Conservation (phyloP, 2,888 invertebrate species). For the Napeogenes sylphis region DNA sequence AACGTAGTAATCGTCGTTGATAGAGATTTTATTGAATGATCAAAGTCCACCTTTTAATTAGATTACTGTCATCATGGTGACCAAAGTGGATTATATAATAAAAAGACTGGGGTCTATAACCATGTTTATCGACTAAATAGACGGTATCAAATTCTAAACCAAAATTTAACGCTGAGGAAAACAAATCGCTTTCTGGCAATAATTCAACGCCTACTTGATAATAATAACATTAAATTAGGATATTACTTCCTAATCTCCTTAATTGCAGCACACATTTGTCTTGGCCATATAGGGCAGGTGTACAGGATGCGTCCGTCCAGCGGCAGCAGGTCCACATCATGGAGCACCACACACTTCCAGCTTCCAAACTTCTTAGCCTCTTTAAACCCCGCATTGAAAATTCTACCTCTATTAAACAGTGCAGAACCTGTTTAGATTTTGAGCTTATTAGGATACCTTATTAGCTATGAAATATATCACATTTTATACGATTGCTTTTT, state of each 20-base stretch:
- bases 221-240: too few species aligned
- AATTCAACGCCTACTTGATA: too few species aligned
- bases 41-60: background rate
- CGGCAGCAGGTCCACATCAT: conserved; percentile 94
- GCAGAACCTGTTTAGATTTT: conserved; percentile 34
- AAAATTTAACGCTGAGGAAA: too few species aligned
- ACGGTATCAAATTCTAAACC: too few species aligned
- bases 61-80: too few species aligned
- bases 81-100: too few species aligned
- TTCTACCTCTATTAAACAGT: conserved; percentile 90
- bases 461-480: too few species aligned
- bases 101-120: too few species aligned
- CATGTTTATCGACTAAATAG: too few species aligned
- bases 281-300: conserved; percentile 89
- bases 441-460: too few species aligned
- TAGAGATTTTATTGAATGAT: background rate
- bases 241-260: conserved; percentile 26
- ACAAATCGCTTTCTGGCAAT: too few species aligned
- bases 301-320: conserved; percentile 92
- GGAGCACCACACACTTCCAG: conserved; percentile 93
- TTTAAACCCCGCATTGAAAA: conserved; percentile 94
- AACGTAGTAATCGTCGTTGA: background rate
- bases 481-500: too few species aligned
- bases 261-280: conserved; percentile 87
- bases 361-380: conserved; percentile 84